Base-by-base conservation (phyloP, 2,113 vertebrate genomes). In the Dermatemys mawii region DNA sequence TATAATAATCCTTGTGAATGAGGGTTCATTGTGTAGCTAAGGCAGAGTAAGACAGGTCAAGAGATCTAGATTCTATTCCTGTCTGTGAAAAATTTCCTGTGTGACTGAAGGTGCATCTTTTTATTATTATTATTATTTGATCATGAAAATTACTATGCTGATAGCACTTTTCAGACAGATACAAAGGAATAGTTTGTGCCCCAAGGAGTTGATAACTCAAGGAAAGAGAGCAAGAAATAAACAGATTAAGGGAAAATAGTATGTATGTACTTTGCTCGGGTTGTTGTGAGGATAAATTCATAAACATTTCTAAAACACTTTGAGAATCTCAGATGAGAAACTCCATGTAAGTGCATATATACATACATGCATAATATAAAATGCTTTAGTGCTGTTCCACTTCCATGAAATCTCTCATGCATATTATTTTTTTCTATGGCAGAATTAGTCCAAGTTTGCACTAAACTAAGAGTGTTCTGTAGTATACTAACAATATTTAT, bases 231-330 rank as follows among this genome's bases (percentile, higher is more conserved):
- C 16, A 19, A 2, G 9, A 79, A 26, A 46, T 19, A 81, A 94
- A 76, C 19, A 88, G 93, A 84, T 86, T 76, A 81, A 67, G 84
- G 76, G 48, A 94, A 95, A 94, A 90, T 29, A 57, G 29, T 81
- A 75, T 78, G 86, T 95, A 48, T 84, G 86, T 57, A 51, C 50
- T 27, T 14, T 90, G 85, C n/a, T 60, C 67, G 84, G 67, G 83
- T 95, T 95, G 86, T 93, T 87, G 51, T 92, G 81, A 94, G 76
- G 75, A 87, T 93, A 83, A 86, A 94, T 49, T 93, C 92, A 94
- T 95, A 93, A 95, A 95, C 95, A 88, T 95, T 95, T 97, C 91
- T 93, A 97, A 93, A 93, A 96, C 84, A 78, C 94, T 67, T 88
- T 90, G 92, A 51, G 84, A 96, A 97, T 97, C 92, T 94, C 86